Evolutionary conservation across 2,113 vertebrate species (phyloP).

Genomic region (Seriola aureovittata): DNA sequence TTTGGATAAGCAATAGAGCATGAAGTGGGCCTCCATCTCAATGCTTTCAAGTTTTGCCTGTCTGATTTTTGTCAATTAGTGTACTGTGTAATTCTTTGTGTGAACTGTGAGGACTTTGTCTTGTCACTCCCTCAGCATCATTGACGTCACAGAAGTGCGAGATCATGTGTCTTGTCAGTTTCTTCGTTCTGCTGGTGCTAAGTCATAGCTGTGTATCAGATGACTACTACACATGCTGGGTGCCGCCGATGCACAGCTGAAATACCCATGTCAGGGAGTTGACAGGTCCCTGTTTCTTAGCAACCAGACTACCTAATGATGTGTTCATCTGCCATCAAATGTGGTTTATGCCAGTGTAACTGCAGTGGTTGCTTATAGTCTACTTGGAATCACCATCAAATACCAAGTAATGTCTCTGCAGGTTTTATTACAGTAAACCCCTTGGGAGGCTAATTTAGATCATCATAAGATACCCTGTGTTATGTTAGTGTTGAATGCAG

Average conservation of each 20-base stretch:
- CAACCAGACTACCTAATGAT: conserved; percentile 68
- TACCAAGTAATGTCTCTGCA: conserved; percentile 45
- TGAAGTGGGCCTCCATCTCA: neutral
- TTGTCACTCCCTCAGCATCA: conserved; percentile 14
- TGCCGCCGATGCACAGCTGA: conserved; percentile 60
- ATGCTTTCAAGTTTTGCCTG: neutral
- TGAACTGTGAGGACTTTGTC: conserved; percentile 43
- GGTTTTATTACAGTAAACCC: conserved; percentile 42
- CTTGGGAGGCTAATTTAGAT: conserved; percentile 39
- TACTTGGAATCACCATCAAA: conserved; percentile 53
- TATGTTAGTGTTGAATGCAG: conserved; percentile 36
- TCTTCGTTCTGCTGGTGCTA: conserved; percentile 61
- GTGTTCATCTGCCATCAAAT: conserved; percentile 61
- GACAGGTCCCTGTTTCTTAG: conserved; percentile 73
- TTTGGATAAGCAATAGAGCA: neutral
- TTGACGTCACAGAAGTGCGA: conserved; percentile 58
- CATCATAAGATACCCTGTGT: conserved; percentile 23
- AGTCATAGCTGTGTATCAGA: conserved; percentile 71
- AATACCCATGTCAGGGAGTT: conserved; percentile 73
- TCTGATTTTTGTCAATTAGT: neutral
- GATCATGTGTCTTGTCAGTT: conserved; percentile 71
- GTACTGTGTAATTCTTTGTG: conserved; percentile 9
- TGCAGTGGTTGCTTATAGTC: conserved; percentile 55
- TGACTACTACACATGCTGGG: conserved; percentile 72
- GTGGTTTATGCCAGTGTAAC: conserved; percentile 45